A percentile compares a stretch with the other conserved stretches of the same genome.
Evolutionary conservation across 2,113 vertebrate genomes (phyloP).

Genomic region (Synchiropus splendidus): DNA sequence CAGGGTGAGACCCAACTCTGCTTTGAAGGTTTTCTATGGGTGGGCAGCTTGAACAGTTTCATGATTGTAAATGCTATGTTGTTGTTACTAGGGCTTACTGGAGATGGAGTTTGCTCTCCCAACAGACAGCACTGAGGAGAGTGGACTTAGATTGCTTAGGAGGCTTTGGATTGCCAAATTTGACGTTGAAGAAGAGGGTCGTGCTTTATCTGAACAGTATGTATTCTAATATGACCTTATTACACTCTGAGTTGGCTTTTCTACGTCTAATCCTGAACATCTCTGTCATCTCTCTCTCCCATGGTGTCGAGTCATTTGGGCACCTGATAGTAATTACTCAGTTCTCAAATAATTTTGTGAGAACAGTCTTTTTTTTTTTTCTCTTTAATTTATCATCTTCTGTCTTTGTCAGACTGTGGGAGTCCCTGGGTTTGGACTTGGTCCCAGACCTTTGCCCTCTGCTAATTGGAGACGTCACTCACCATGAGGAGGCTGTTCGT

Average conservation of each 20-base stretch:
- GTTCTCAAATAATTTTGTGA: too few relatives aligned
- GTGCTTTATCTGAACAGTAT: conserved; percentile 79
- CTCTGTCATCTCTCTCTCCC: too few relatives aligned
- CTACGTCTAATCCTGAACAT: too few relatives aligned
- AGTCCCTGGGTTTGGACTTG: conserved; percentile 77
- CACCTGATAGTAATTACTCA: too few relatives aligned
- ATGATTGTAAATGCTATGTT: background rate
- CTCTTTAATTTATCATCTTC: too few relatives aligned
- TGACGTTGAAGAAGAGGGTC: conserved; percentile 84
- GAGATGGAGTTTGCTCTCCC: conserved; percentile 90
- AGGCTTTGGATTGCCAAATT: conserved; percentile 91
- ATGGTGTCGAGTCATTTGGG: too few relatives aligned
- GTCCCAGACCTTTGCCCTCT: conserved; percentile 85
- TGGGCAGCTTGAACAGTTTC: background rate
- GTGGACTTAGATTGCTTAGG: conserved; percentile 79
- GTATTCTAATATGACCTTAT: conserved; percentile 6
- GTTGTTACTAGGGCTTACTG: conserved; percentile 75
- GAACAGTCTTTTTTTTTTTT: too few relatives aligned
- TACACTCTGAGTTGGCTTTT: too few relatives aligned
- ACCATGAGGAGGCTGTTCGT: conserved; percentile 83
- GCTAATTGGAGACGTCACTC: conserved; percentile 87
- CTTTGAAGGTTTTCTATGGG: background rate
- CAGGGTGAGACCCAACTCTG: conserved; percentile 71
- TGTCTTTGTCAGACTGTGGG: conserved; percentile 73
- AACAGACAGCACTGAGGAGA: conserved; percentile 78